Evolutionary conservation across 1,140 invertebrate species (phyloP).

Genomic region (Cyclina sinensis): DNA sequence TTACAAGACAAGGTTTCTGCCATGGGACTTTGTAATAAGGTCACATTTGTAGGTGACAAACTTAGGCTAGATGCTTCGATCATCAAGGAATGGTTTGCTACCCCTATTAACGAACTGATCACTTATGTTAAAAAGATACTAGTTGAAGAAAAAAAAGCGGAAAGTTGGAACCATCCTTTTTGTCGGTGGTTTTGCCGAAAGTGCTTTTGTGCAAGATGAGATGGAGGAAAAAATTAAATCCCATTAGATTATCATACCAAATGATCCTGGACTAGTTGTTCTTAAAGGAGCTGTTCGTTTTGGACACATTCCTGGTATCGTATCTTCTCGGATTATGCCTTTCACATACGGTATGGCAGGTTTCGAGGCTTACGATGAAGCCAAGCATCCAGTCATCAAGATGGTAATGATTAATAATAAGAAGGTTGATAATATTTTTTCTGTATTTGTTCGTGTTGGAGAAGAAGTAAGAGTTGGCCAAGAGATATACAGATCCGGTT

Average conservation of each 20-base stretch:
- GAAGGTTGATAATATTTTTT: background rate
- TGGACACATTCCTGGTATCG: background rate
- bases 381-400: background rate
- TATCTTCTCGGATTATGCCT: background rate
- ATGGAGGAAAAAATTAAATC: background rate
- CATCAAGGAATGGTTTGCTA: slow-evolving; percentile 13
- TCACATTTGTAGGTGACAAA: background rate
- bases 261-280: background rate
- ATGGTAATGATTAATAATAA: background rate
- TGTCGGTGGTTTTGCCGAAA: slow-evolving; percentile 49
- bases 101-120: background rate
- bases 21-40: background rate
- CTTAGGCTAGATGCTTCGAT: background rate
- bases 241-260: background rate
- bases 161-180: slow-evolving; percentile 37
- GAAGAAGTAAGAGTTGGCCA: background rate
- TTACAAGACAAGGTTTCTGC: background rate
- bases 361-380: background rate
- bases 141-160: background rate
- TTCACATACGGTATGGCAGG: background rate
- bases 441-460: background rate
- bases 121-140: background rate
- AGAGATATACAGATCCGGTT: background rate
- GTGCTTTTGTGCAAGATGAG: slow-evolving; percentile 1
- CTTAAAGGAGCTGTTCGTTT: slow-evolving; percentile 21